Conservation (phyloP, 2,113 vertebrate genomes). For the Cichladusa arquata region DNA sequence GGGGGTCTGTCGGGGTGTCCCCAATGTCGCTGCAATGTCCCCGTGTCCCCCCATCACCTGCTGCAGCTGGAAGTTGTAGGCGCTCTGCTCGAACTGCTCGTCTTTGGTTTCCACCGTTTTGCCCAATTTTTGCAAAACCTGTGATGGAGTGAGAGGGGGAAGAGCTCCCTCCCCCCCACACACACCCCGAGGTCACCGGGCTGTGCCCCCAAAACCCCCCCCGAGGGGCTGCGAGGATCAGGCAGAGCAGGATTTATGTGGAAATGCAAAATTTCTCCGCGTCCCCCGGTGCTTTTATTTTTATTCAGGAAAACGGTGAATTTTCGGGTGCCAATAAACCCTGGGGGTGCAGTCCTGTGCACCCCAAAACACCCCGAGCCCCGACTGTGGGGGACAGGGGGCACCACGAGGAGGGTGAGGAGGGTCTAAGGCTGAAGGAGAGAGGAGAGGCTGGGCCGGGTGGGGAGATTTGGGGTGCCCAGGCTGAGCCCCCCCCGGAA, state of each 20-base stretch:
- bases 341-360: rapidly evolving
- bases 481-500: neutral
- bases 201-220: no score
- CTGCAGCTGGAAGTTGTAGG: constrained; percentile 83
- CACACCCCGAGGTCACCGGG: neutral
- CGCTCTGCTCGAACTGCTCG: constrained; percentile 83
- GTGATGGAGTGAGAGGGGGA: neutral
- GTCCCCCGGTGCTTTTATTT: rapidly evolving
- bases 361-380: neutral
- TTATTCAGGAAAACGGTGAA: rapidly evolving
- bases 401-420: neutral
- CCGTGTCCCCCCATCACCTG: constrained; percentile 83
- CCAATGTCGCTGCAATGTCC: neutral
- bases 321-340: neutral
- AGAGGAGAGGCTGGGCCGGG: neutral
- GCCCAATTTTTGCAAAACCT: constrained; percentile 93
- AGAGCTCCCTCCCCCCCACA: no score
- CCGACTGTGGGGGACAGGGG: neutral
- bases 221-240: rapidly evolving
- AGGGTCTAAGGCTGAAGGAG: neutral
- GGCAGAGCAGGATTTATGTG: rapidly evolving
- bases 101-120: constrained; percentile 90
- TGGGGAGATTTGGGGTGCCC: neutral
- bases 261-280: rapidly evolving
- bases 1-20: neutral